These are phyloP conservation scores for Meriones psammophilus DNA, from an alignment of 2,797 vertebrate genomes.

Conservation along the genomic window DNA sequence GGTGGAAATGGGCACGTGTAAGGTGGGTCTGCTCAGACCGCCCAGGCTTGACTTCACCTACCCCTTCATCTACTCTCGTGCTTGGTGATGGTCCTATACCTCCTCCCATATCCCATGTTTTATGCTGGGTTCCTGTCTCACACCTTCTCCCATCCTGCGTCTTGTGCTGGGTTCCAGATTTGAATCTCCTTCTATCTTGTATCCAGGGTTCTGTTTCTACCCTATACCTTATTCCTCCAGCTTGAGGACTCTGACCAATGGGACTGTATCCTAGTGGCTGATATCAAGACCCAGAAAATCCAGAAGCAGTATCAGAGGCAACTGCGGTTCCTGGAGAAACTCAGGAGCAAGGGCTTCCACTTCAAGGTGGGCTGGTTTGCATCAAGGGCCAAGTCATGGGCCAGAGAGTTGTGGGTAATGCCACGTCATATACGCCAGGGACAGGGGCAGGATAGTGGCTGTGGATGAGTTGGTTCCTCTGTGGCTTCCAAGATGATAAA, in stretches of 20 bases:
- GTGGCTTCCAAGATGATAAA: slow-evolving; percentile 79
- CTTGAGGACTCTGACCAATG: slow-evolving; percentile 77
- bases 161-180: too few species aligned
- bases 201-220: not conserved
- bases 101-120: fast-evolving
- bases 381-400: not conserved
- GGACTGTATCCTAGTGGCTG: slow-evolving; percentile 94
- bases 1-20: not conserved
- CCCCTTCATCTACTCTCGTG: fast-evolving
- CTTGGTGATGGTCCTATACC: fast-evolving
- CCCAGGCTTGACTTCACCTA: fast-evolving
- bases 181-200: not conserved
- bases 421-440: not conserved
- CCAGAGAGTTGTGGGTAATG: not conserved
- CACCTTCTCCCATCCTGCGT: not conserved
- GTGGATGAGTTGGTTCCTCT: not conserved
- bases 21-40: not conserved
- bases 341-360: slow-evolving; percentile 91
- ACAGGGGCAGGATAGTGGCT: not conserved
- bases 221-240: not conserved
- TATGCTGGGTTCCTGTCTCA: too few species aligned
- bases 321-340: slow-evolving; percentile 88
- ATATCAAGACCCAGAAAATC: slow-evolving; percentile 71
- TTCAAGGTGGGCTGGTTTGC: slow-evolving; percentile 88
- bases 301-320: slow-evolving; percentile 85